Evolutionary conservation across 2,797 vertebrate genomes (phyloP).

Genomic region (Staurois parvus): DNA sequence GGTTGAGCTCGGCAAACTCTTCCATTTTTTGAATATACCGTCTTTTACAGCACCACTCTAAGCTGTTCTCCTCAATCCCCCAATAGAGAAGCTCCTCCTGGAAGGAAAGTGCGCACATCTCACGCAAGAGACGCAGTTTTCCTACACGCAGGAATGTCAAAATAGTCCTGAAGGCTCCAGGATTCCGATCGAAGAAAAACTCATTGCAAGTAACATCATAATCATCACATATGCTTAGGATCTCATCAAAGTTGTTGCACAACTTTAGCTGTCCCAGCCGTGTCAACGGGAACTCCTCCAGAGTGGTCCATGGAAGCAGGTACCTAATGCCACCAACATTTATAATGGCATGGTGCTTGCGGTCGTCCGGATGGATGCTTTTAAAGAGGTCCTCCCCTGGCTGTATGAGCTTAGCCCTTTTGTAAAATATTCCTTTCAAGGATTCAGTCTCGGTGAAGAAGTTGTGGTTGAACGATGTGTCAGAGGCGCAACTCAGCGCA

Average conservation of each 20-base stretch:
- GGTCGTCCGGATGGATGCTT: constrained; percentile 74
- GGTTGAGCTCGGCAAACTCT: constrained; percentile 90
- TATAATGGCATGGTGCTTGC: constrained; percentile 89
- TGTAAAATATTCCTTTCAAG: constrained; percentile 92
- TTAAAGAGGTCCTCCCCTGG: constrained; percentile 70
- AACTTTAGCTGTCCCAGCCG: constrained; percentile 91
- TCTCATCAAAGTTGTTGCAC: constrained; percentile 95
- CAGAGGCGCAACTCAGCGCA: constrained; percentile 92
- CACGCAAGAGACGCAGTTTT: constrained; percentile 89
- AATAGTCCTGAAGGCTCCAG: constrained; percentile 93
- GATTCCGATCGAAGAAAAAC: constrained; percentile 98
- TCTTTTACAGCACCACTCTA: constrained; percentile 95
- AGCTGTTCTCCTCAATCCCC: constrained; percentile 93
- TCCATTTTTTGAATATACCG: constrained; percentile 92
- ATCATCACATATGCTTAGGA: constrained; percentile 94
- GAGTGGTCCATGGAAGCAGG: constrained; percentile 94
- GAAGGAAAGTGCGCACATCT: constrained; percentile 96
- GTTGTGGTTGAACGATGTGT: constrained; percentile 84
- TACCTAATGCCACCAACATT: constrained; percentile 96
- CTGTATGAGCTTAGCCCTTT: constrained; percentile 83
- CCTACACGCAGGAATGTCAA: constrained; percentile 93
- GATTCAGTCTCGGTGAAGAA: constrained; percentile 85
- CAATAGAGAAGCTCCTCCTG: constrained; percentile 97
- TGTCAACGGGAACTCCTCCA: constrained; percentile 94
- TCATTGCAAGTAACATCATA: constrained; percentile 93